Evolutionary conservation across 2,113 vertebrate genomes (phyloP), one percentile per base, ranked within the genome.

Genomic region (Oophaga pumilio): DNA sequence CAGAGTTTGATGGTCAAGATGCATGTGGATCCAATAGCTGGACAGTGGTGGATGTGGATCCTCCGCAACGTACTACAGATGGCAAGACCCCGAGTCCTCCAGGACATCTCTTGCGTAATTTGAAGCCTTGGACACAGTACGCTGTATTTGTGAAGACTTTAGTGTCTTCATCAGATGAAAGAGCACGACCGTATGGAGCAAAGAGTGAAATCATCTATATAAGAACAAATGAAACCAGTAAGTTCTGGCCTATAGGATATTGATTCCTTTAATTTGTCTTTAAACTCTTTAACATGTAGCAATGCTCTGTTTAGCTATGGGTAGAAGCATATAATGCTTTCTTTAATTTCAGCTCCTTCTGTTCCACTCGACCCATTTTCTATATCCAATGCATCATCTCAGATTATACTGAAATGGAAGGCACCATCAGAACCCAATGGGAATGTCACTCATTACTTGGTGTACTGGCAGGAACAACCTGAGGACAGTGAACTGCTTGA

Each of bases 91-190:
- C 92, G 22, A 84, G 89, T 0, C 94, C 97, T 12, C 97, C 97
- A 0, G 97, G 96, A 0, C 93, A 94, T 92, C 93, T 99, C 15
- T 96, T 99, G 90, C 91, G 95, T 10, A 92, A 94, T 0, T 87
- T 99, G 87, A 99, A 99, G 90, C 97, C 98, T 2, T 99, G 97
- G 97, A 99, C 97, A 0, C 97, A 99, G 84, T 99, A 99, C 0
- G 98, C 98, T 80, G 95, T 99, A 85, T 99, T 99, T 87, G 97
- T 99, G 14, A 99, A 98, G 92, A 98, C 98, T 0, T 92, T 99
- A 89, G 95, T 99, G 83, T 98, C 97, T 49, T 95, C 97, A 50
- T 97, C 97, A 0, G 98, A 99, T 0, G 98, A 99, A 77, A 95
- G 96, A 12, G 76, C n/a, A 52, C 95, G 97, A 79, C 96, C 96